Conservation (phyloP, 2,797 vertebrate genomes). For the Thamnophis elegans region DNA sequence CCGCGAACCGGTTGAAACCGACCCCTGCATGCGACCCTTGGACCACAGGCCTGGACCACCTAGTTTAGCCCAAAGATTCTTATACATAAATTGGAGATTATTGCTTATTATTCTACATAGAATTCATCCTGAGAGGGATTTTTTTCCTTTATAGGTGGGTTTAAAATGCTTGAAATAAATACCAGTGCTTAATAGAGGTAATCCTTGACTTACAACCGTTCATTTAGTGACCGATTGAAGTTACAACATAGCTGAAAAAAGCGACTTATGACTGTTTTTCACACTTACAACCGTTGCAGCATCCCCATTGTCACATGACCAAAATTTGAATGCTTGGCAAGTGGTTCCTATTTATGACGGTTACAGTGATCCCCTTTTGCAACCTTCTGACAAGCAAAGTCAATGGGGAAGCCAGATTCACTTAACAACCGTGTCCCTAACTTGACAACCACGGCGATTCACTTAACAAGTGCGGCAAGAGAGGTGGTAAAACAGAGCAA, state of each 20-base stretch:
- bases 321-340: background rate
- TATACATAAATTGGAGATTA: background rate
- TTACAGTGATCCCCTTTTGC: background rate
- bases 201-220: background rate
- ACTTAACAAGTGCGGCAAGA: background rate
- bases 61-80: background rate
- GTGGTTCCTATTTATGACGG: background rate
- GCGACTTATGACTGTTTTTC: background rate
- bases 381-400: background rate
- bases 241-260: background rate
- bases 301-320: background rate
- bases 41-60: background rate
- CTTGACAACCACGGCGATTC: background rate
- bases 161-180: background rate
- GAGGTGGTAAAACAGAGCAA: background rate
- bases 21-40: no score
- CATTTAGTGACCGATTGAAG: background rate
- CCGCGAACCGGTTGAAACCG: no score
- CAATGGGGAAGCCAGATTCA: background rate
- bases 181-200: background rate
- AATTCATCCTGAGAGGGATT: background rate
- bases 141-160: background rate
- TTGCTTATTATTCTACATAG: background rate
- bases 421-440: background rate
- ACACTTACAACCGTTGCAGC: background rate